Percentiles rank a stretch among this genome's conserved stretches.
Evolutionary conservation across 2,888 invertebrate species (phyloP).

Genomic region (Andrena fulva): DNA sequence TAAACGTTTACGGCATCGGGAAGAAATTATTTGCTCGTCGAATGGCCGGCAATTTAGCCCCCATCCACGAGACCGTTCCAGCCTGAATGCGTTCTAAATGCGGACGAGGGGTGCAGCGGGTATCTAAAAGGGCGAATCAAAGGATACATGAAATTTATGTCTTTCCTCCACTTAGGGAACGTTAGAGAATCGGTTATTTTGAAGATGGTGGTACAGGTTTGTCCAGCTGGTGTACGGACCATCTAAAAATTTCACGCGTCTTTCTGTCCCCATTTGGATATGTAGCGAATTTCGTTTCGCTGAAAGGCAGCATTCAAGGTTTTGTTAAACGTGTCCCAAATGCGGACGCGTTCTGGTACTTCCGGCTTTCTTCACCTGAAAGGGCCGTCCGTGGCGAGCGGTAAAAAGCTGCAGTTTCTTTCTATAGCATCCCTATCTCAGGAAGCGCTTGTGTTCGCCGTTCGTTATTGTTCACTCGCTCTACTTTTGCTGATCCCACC

Average conservation of each 20-base stretch:
- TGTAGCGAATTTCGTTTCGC: slow-evolving; percentile 25
- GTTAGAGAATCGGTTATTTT: slow-evolving; percentile 3
- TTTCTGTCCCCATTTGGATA: background rate
- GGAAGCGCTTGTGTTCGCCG: slow-evolving; percentile 37
- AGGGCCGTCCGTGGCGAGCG: slow-evolving; percentile 30
- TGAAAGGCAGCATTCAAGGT: slow-evolving; percentile 22
- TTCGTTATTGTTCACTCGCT: slow-evolving; percentile 57
- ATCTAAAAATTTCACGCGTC: background rate
- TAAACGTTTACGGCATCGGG: slow-evolving; percentile 17
- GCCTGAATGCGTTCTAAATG: background rate
- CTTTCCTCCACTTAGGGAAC: background rate
- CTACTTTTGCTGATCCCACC: slow-evolving; percentile 45
- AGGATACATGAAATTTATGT: slow-evolving; percentile 2
- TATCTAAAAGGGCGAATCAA: background rate
- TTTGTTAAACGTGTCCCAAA: slow-evolving; percentile 51
- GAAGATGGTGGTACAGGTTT: too few relatives aligned
- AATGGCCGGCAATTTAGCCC: slow-evolving; percentile 13
- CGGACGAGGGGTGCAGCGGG: background rate
- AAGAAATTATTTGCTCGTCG: slow-evolving; percentile 34
- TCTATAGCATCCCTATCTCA: slow-evolving; percentile 46
- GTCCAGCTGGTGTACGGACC: background rate
- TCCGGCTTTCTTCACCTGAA: slow-evolving; percentile 35
- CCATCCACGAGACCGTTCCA: background rate
- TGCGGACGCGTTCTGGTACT: slow-evolving; percentile 43
- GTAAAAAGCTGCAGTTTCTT: slow-evolving; percentile 49